Percentiles rank a stretch among this genome's conserved stretches.
Conservation (phyloP, 2,797 vertebrate genomes). For the Megaceryle alcyon region DNA sequence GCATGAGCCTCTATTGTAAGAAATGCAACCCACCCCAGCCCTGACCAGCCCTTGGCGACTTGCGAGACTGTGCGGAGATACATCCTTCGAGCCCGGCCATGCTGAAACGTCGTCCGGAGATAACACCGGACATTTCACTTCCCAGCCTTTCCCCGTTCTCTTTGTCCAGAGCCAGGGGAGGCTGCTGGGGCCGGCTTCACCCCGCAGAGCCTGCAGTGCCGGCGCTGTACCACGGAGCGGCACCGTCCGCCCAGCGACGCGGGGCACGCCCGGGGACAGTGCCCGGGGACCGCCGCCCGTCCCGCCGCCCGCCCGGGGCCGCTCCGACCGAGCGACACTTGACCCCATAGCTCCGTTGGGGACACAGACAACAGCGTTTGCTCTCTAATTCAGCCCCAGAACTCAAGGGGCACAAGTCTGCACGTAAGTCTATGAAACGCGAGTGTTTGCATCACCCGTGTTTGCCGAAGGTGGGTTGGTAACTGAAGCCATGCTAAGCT, state of each 20-base stretch:
- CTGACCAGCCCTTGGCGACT: not conserved
- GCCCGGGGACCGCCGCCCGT: not conserved
- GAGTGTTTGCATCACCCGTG: not conserved
- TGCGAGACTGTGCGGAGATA: rapidly evolving
- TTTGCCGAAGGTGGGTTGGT: no score
- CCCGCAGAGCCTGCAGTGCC: not conserved
- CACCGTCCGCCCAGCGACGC: constrained; percentile 55
- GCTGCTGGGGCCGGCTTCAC: not conserved
- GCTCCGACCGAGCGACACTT: no score
- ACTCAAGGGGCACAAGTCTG: not conserved
- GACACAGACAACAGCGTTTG: not conserved
- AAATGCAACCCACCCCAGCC: not conserved
- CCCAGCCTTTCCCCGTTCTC: not conserved
- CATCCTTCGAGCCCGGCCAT: rapidly evolving
- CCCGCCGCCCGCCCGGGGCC: not conserved
- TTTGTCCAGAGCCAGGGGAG: not conserved
- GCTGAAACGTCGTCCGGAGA: not conserved
- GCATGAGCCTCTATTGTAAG: not conserved
- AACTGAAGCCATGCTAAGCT: not conserved
- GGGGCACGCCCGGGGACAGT: not conserved
- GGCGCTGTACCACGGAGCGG: constrained; percentile 47
- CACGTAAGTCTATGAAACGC: rapidly evolving
- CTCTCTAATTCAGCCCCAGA: not conserved
- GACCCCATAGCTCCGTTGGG: no score
- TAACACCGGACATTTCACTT: rapidly evolving